Base-by-base conservation (phyloP, 2,113 vertebrate genomes). In the Arenaria interpres region DNA sequence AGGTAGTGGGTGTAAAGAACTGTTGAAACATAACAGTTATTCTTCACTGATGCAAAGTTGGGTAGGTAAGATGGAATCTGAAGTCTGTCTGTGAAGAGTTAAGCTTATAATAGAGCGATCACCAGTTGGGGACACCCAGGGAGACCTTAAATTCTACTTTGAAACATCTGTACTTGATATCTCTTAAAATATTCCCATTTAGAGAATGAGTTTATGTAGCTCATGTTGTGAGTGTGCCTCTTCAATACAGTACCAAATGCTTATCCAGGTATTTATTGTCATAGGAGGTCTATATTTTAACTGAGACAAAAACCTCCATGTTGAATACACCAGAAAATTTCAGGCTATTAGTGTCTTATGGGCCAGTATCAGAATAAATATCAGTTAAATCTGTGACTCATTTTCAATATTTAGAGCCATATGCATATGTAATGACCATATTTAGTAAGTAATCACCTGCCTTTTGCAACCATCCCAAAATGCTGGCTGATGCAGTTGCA, bases 21-120 rank as follows among this genome's bases (percentile, higher is more conserved):
- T 98, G 98, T 98, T 98, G 98, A 98, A 98, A 98, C 32, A 93
- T 98, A 98, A 98, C 98, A 98, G 98, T 98, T 98, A 97, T 96
- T 98, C 98, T 98, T 98, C 98, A 98, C 98, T 98, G 97, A 99
- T 98, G 96, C 97, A 98, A 98, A 98, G 98, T 98, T 98, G 97
- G 97, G 97, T 98, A 98, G 97, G 97, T 98, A 98, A 99, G 97
- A 97, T 97, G 97, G 97, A 98, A 98, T 98, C 96, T 97, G 98
- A 98, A 98, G 96, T 93, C 97, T 98, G 97, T 97, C 97, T 98
- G 97, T 98, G 97, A 98, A 98, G 98, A 98, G 97, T 97, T 98
- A 98, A 98, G 95, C 72, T 96, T 98, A 93, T 96, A 97, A 97
- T 97, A 96, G 97, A 98, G 96, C 95, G 96, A 98, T 98, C 97